Percentiles rank a stretch among this genome's conserved stretches.
phyloP scores from a whole-genome alignment of 2,113 vertebrate species.

The Hystrix brachyura region DNA sequence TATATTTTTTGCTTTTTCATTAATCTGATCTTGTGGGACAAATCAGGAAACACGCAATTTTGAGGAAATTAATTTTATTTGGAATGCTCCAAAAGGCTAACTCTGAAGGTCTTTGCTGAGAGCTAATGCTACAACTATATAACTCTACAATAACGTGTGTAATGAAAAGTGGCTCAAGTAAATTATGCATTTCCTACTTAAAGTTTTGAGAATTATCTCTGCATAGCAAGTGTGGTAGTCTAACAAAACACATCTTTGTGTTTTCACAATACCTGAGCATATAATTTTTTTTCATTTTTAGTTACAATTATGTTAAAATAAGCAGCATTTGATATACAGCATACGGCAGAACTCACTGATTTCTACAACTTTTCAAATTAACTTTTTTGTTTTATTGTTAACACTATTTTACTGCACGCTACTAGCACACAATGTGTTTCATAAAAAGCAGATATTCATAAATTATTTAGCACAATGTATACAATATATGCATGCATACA shows the following conservation, averaged over 20 bases:
- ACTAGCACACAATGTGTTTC: background rate
- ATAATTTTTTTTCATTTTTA: background rate
- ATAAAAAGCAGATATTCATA: background rate
- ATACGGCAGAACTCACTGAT: background rate
- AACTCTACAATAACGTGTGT: background rate
- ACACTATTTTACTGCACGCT: background rate
- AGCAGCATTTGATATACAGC: background rate
- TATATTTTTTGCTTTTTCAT: background rate
- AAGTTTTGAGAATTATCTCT: background rate
- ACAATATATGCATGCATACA: constrained; percentile 29
- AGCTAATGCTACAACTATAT: background rate
- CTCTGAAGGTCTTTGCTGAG: background rate
- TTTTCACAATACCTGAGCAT: background rate
- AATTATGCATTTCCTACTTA: background rate
- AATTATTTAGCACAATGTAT: constrained; percentile 60
- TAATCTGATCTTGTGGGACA: background rate
- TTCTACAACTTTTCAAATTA: background rate
- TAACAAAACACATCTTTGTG: background rate
- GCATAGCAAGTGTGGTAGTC: background rate
- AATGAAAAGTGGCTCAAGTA: background rate
- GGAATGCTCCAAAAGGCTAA: background rate
- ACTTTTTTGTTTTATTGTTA: background rate
- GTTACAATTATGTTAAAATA: background rate
- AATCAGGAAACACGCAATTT: background rate
- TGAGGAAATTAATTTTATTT: constrained; percentile 8